A percentile compares a stretch with the other conserved stretches of the same genome.
These are phyloP conservation scores for Molossus alvarezi DNA, from an alignment of 2,797 vertebrate genomes.

Conservation along the genomic window DNA sequence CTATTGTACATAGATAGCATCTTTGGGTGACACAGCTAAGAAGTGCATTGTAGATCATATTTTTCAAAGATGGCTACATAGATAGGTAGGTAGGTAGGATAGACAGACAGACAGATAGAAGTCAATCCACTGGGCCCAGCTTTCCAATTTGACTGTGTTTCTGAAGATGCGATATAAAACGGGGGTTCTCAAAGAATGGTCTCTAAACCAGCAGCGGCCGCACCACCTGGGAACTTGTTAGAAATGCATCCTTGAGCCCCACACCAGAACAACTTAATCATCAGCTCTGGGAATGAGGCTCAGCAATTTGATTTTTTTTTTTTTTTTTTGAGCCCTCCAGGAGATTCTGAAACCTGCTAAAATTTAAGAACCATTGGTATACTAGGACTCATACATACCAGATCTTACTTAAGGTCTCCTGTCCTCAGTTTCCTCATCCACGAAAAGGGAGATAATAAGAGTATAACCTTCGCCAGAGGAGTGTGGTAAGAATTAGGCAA, in stretches of 20 bases:
- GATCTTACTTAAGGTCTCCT: background rate
- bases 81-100: background rate
- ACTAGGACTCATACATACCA: background rate
- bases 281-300: background rate
- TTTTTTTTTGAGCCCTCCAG: background rate
- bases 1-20: background rate
- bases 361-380: background rate
- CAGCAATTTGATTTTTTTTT: background rate
- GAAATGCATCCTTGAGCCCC: background rate
- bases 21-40: background rate
- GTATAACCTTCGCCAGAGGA: background rate
- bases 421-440: background rate
- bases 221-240: background rate
- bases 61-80: conserved; percentile 9
- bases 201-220: background rate
- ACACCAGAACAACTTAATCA: background rate
- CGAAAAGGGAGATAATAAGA: background rate
- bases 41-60: background rate
- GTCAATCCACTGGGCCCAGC: background rate
- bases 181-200: background rate
- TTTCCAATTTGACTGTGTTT: conserved; percentile 38
- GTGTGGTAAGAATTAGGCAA: background rate
- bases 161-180: background rate
- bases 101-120: background rate
- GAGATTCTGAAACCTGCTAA: background rate